Evolutionary conservation across 2,888 invertebrate species (phyloP), one percentile per base, ranked within the genome.

Genomic region (Cacoxenus indagator): DNA sequence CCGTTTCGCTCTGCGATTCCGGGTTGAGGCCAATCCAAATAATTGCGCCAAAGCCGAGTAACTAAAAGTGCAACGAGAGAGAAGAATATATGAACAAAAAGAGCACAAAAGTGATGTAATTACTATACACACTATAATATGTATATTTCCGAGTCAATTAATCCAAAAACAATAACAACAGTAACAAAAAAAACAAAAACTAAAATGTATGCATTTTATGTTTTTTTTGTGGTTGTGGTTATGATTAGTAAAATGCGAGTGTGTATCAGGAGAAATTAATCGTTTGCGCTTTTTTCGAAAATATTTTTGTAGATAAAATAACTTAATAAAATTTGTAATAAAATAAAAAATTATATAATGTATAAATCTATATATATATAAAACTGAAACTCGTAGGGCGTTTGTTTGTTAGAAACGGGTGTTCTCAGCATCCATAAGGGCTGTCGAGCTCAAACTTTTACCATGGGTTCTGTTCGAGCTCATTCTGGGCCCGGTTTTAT

Each of bases 31-130:
- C 77, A 8, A 84, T 77, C 78, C 76, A 76, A 4, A 73, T 75
- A 27, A 85, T 81, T 22, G 82, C 76, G 6, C 77, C 82, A 43
- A 78, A 70, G 6, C 79, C 77, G 66, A 85, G 71, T 43, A 86
- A 43, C 85, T 85, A 73, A 4, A 82, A 81, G 55, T 71, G 67
- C 64, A 65, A 19, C 22, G 67, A 57, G 62, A 26, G 4, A 72
- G 19, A 59, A 45, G 43, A 17, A 6, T 11, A 37, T 48, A 73
- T 37, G 5, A 37, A 37, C 14, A 4, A 59, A 65, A 65, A 67
- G 65, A 68, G 45, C 4, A 17, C 24, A 4, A 24, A 17, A 26
- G 24, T 57, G 11, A 11, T 37, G 9, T 1, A n/a, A 6, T n/a
- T n/a, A 24, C 26, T 27, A 55, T 55, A 24, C 9, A 54, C 54